phyloP scores from a whole-genome alignment of 2,113 vertebrate genomes.

The Gorsachius goisagi region DNA sequence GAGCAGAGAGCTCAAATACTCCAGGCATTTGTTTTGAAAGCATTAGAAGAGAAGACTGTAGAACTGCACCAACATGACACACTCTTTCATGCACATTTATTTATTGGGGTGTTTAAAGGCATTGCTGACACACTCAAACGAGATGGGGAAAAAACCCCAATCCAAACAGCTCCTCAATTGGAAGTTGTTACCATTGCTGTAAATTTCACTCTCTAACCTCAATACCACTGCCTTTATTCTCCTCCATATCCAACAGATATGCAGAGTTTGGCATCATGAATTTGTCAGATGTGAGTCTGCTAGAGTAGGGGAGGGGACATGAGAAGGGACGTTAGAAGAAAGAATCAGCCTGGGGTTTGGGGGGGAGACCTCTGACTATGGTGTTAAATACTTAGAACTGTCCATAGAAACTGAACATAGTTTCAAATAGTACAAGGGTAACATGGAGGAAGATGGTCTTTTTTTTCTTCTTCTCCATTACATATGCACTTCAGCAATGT shows the following conservation, averaged over 20 bases:
- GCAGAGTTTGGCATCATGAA: background rate
- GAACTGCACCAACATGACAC: background rate
- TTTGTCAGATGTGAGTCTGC: background rate
- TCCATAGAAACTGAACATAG: no score
- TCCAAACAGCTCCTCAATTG: background rate
- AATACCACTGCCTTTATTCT: background rate
- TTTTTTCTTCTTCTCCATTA: slow-evolving; percentile 21
- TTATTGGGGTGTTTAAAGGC: background rate
- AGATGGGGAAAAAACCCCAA: background rate
- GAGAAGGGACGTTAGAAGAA: background rate
- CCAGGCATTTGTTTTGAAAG: background rate
- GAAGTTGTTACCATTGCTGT: background rate
- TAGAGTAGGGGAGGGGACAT: background rate
- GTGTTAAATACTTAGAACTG: background rate
- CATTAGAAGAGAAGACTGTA: background rate
- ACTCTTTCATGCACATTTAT: background rate
- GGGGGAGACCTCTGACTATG: background rate
- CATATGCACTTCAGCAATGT: background rate
- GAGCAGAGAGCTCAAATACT: background rate
- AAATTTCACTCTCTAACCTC: background rate
- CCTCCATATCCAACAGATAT: background rate
- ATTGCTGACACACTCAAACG: background rate
- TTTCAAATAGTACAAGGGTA: background rate
- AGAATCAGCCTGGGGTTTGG: background rate
- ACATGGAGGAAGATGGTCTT: background rate